Base-by-base conservation (phyloP, 2,888 invertebrate species). In the Smittia sp. region DNA sequence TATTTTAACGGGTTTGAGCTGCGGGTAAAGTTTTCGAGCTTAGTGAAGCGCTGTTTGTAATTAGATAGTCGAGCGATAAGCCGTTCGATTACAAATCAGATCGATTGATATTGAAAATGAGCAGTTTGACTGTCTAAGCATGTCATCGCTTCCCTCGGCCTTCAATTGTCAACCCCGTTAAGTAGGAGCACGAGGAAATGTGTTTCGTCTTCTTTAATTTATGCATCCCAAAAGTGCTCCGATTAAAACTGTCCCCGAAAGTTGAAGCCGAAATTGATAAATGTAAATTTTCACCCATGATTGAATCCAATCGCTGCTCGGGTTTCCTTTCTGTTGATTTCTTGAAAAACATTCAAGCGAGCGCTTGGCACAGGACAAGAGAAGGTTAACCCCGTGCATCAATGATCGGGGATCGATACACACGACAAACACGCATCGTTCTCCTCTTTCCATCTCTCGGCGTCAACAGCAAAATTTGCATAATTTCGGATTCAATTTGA, bases 241-340 rank as follows among this genome's bases (percentile, higher is more conserved):
- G 13, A 22, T 58, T 58, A 4, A 15, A 58, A 27, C 25, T 65
- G 11, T 65, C 18, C 15, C 32, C 32, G 32, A 32, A 46, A 20
- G 15, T 38, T 20, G 46, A 68, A 68, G 39, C 24, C n/a, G n/a
- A 68, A 41, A 68, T 68, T 68, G 68, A 68, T 68, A 68, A 68
- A 68, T 68, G 41, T 68, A 46, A 41, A 46, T 46, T 68, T 68
- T 68, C 46, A 68, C 46, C 68, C 68, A 68, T 68, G 68, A 68
- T 68, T 68, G 68, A 15, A 68, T 25, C 24, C 68, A 68, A 68
- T 46, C 46, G 46, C 11, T 46, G n/a, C 13, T 39, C 39, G 3
- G 3, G 46, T 46, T 15, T n/a, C 46, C 46, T 58, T 58, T 3
- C 24, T 13, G 52, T 20, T 58, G 25, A 68, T 27, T 66, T 27